Evolutionary conservation across 2,113 vertebrate genomes (phyloP), one percentile per base, ranked within the genome.

Genomic region (Sciurus niger): DNA sequence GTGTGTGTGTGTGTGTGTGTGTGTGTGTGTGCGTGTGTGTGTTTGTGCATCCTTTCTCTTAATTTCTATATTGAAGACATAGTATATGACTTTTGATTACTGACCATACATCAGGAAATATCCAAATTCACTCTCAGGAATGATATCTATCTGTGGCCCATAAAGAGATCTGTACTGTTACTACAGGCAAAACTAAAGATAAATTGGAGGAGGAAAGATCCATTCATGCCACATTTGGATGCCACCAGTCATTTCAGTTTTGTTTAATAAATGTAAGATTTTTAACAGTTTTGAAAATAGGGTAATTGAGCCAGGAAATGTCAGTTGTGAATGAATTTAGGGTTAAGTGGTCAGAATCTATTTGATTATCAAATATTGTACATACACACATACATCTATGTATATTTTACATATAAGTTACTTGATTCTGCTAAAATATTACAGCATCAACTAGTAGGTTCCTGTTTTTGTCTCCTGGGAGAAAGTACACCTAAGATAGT

Each of bases 401-500:
- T 32, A 22, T 46, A 37, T 24, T 34, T 24, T 34, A 77, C 32
- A 28, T 17, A 12, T 67, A 84, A 51, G 34, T 8, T 73, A 83
- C 24, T 84, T 85, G 40, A 88, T 18, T 13, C 28, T 53, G 37
- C 12, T 90, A 77, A 96, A 74, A 51, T 37, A 25, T 96, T 96
- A 95, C 12, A 89, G n/a, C 97, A 80, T 93, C n/a, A 95, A 79
- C 4, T 16, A 8, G 11, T 46, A 40, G 6, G 28, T 79, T 17
- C 17, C 55, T 3, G 20, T 13, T 63, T 13, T 93, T 78, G 93
- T 80, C 40, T 84, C 79, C 24, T 28, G 51, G 6, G 63, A 70
- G 43, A 92, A 96, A 95, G 37, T 92, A 67, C 16, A 55, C 83
- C 7, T 83, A 77, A 89, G 4, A 32, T 3, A 4, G 63, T 88